These are phyloP conservation scores for Stomatorhinus walkeri DNA, from an alignment of 2,797 vertebrate species.

Conservation along the genomic window DNA sequence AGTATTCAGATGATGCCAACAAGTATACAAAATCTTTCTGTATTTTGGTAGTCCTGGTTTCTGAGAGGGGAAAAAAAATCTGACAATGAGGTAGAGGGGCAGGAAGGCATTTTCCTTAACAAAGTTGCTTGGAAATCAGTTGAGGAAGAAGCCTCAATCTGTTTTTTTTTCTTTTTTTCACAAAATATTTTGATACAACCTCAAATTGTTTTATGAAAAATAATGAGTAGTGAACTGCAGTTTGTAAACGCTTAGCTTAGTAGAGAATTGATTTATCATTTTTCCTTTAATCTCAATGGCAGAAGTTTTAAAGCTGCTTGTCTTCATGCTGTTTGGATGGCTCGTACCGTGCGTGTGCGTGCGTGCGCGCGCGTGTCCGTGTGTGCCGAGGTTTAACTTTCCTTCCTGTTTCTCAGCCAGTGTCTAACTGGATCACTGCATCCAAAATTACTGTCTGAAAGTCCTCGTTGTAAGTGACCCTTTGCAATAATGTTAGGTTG, in stretches of 20 bases:
- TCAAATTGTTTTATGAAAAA: constrained; percentile 79
- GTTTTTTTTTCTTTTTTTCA: constrained; percentile 49
- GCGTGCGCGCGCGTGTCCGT: constrained; percentile 36
- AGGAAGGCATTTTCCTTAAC: neutral
- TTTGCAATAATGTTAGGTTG: constrained; percentile 72
- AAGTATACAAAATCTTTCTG: constrained; percentile 37
- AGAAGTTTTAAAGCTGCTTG: constrained; percentile 42
- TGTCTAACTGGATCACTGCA: constrained; percentile 24
- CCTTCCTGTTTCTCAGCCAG: neutral
- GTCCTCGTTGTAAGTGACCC: constrained; percentile 54
- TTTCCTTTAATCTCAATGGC: constrained; percentile 53
- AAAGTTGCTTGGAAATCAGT: constrained; percentile 18
- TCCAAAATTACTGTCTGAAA: constrained; percentile 46
- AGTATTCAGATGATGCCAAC: constrained; percentile 37
- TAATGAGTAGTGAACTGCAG: constrained; percentile 72
- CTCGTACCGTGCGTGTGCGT: constrained; percentile 40
- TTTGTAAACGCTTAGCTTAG: constrained; percentile 72
- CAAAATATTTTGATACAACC: constrained; percentile 78
- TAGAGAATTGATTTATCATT: constrained; percentile 53
- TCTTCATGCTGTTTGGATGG: constrained; percentile 45
- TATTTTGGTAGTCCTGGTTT: constrained; percentile 8
- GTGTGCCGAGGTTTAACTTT: neutral
- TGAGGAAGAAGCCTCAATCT: constrained; percentile 53
- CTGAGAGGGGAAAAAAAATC: neutral
- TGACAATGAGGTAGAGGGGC: constrained; percentile 15